phyloP scores from a whole-genome alignment of 2,888 invertebrate genomes.

The Ariolimax columbianus region DNA sequence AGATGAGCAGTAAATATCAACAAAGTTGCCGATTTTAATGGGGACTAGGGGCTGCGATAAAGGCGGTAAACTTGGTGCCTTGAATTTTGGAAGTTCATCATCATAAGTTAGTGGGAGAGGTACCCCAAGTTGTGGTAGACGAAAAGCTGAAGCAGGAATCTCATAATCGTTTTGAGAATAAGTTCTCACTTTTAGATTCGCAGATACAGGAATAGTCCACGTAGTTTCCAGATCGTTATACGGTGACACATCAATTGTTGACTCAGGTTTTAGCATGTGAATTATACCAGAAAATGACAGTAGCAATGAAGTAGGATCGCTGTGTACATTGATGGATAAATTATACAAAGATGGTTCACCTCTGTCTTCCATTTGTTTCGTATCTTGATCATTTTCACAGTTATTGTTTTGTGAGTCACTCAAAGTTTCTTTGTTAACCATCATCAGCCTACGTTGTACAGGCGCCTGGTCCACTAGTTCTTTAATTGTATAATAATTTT shows the following conservation, averaged over 20 bases:
- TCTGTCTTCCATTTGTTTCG: background rate
- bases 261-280: conserved; percentile 62
- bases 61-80: conserved; percentile 30
- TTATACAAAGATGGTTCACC: background rate
- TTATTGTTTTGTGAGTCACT: background rate
- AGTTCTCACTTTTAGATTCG: conserved; percentile 56
- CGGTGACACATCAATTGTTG: conserved; percentile 63
- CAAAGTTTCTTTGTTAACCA: conserved; percentile 54
- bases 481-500: conserved; percentile 61
- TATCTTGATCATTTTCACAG: background rate
- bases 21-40: conserved; percentile 38
- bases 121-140: background rate
- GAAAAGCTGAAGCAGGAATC: conserved; percentile 47
- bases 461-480: conserved; percentile 65
- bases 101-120: background rate
- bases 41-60: conserved; percentile 34
- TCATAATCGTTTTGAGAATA: conserved; percentile 56
- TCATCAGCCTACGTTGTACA: conserved; percentile 63
- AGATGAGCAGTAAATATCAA: conserved; percentile 29
- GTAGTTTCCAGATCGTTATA: conserved; percentile 60
- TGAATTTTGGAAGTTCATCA: conserved; percentile 27
- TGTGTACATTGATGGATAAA: background rate
- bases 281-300: conserved; percentile 62
- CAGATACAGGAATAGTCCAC: conserved; percentile 63
- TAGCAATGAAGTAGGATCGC: conserved; percentile 46